Conservation (phyloP, 1,140 invertebrate species). For the Zaprionus lachaisei region DNA sequence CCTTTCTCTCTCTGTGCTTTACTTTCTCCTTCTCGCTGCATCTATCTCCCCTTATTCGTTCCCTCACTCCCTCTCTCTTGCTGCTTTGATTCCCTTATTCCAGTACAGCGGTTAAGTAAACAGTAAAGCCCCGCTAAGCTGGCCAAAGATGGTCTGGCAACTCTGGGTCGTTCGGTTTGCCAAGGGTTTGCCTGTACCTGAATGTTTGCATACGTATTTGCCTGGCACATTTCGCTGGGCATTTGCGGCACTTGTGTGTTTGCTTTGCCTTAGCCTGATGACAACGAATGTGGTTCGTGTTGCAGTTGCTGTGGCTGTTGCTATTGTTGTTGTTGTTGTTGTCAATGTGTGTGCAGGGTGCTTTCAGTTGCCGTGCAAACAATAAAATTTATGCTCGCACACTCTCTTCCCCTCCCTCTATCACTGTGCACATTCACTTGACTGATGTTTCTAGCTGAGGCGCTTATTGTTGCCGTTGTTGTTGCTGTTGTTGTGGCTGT, state of each 20-base stretch:
- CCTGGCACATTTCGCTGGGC: conserved; percentile 15
- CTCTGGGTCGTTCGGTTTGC: background rate
- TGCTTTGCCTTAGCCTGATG: conserved; percentile 14
- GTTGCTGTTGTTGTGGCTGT: background rate
- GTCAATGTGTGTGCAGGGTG: conserved; percentile 7
- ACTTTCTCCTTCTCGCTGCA: background rate
- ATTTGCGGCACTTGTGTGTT: conserved; percentile 40
- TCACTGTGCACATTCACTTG: conserved; percentile 24
- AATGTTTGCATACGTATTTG: conserved; percentile 35
- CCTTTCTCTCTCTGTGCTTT: background rate
- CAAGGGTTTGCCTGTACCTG: conserved; percentile 10
- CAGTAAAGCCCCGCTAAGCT: conserved; percentile 11
- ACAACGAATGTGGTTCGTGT: conserved; percentile 18
- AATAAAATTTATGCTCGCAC: conserved; percentile 53
- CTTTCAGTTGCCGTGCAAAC: conserved; percentile 39
- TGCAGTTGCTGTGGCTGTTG: conserved; percentile 6
- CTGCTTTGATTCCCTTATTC: conserved; percentile 2
- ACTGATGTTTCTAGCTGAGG: conserved; percentile 30
- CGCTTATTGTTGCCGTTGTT: conserved; percentile 21
- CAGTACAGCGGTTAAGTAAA: conserved; percentile 1
- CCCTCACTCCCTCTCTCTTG: background rate
- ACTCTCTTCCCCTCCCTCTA: conserved; percentile 9
- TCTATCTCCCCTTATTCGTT: too few relatives aligned
- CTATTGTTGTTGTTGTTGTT: conserved; percentile 11
- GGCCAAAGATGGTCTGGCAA: background rate